phyloP scores from a whole-genome alignment of 2,797 vertebrate genomes.

The Sitta carolinensis region DNA sequence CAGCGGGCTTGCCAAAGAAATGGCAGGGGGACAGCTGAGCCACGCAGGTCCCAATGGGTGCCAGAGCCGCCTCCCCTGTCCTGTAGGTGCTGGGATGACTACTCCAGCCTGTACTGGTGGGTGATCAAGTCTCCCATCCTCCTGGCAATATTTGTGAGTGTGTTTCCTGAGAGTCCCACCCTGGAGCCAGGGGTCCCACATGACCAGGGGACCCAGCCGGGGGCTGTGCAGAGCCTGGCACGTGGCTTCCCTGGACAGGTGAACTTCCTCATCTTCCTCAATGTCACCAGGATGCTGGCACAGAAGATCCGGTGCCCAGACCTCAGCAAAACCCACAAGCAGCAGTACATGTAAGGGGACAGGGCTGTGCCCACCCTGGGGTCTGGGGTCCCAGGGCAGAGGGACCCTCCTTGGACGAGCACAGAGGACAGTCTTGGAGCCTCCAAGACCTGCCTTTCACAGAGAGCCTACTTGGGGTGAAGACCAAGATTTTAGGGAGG shows the following conservation, averaged over 20 bases:
- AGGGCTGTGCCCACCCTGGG: background rate
- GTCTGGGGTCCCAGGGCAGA: background rate
- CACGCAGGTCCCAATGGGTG: background rate
- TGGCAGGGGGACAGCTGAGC: background rate
- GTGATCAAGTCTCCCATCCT: conserved; percentile 91
- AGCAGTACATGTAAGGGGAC: conserved; percentile 84
- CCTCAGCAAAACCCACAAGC: conserved; percentile 79
- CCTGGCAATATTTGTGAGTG: conserved; percentile 84
- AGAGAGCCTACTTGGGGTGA: background rate
- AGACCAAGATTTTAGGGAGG: background rate
- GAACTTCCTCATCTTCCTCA: conserved; percentile 88
- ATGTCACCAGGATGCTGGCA: conserved; percentile 86
- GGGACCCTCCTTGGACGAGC: background rate
- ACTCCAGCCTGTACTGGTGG: conserved; percentile 84
- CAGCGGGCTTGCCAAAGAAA: too few relatives aligned
- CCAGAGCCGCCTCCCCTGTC: background rate
- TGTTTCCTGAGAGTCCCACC: background rate
- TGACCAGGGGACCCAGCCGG: accelerated
- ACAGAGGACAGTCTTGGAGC: background rate
- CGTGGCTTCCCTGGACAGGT: conserved; percentile 53
- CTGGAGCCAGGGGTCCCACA: background rate
- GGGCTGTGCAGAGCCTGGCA: background rate
- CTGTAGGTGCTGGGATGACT: conserved; percentile 88
- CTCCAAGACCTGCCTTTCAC: background rate
- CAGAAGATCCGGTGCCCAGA: conserved; percentile 85